These are phyloP conservation scores for Ameiurus melas DNA, from an alignment of 2,113 vertebrate genomes.

Conservation along the genomic window DNA sequence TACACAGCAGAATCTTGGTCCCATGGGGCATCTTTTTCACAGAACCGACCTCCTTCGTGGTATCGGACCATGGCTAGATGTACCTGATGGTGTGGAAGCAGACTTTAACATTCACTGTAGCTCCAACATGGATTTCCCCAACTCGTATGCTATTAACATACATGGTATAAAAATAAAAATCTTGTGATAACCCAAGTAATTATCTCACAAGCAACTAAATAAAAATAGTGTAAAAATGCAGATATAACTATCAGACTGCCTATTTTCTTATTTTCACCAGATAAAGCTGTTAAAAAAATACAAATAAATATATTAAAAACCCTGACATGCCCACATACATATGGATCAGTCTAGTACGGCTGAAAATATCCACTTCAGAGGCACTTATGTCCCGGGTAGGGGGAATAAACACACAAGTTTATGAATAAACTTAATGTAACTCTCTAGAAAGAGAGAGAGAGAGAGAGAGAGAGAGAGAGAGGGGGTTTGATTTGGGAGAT, in stretches of 20 bases:
- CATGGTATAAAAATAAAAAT: neutral
- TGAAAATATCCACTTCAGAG: neutral
- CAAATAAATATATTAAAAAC: neutral
- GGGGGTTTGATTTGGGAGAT: no score
- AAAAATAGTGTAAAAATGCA: neutral
- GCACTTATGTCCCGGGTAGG: neutral
- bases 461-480: no score
- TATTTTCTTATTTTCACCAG: neutral
- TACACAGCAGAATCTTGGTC: conserved; percentile 86
- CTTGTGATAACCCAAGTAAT: neutral
- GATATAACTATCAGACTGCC: neutral
- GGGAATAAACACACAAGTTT: neutral
- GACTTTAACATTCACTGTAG: neutral
- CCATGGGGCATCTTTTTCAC: conserved; percentile 85
- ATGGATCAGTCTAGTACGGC: neutral
- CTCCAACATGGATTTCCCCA: neutral
- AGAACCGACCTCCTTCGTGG: conserved; percentile 91
- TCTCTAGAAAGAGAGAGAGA: no score
- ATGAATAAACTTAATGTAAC: neutral
- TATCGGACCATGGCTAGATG: conserved; percentile 95
- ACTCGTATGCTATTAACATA: neutral
- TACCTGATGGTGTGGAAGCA: conserved; percentile 72
- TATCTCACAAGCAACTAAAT: neutral
- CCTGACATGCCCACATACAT: neutral
- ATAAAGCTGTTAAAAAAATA: neutral